Evolutionary conservation across 2,797 vertebrate genomes (phyloP).

Genomic region (Acipenser oxyrinchus): DNA sequence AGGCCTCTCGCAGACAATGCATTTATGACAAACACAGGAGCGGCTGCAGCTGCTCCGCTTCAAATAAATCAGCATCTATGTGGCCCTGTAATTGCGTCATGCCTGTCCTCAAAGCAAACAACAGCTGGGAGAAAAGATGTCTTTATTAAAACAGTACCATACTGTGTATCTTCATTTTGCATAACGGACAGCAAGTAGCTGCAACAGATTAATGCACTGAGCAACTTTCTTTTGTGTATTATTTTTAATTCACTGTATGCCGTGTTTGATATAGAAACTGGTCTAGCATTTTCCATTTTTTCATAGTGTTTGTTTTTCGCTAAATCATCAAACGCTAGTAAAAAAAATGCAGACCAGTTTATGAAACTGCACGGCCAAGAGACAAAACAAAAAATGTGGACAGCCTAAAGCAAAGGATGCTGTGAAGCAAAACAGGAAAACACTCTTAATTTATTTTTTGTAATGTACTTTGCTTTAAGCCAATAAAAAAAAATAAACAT

Average conservation of each 20-base stretch:
- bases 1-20: neutral
- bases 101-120: neutral
- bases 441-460: no score
- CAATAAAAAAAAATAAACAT: no score
- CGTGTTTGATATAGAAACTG: no score
- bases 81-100: neutral
- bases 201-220: no score
- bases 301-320: no score
- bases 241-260: no score
- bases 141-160: neutral
- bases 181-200: neutral
- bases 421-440: no score
- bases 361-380: neutral
- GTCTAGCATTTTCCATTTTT: no score
- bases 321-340: no score
- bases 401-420: no score
- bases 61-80: neutral
- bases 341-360: neutral
- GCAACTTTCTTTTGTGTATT: no score
- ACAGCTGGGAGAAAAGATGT: conserved; percentile 2
- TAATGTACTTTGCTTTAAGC: no score
- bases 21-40: neutral
- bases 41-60: neutral
- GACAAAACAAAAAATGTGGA: neutral
- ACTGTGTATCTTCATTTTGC: neutral